These are phyloP conservation scores for Iguana delicatissima DNA, from an alignment of 2,797 vertebrate species.

Conservation along the genomic window DNA sequence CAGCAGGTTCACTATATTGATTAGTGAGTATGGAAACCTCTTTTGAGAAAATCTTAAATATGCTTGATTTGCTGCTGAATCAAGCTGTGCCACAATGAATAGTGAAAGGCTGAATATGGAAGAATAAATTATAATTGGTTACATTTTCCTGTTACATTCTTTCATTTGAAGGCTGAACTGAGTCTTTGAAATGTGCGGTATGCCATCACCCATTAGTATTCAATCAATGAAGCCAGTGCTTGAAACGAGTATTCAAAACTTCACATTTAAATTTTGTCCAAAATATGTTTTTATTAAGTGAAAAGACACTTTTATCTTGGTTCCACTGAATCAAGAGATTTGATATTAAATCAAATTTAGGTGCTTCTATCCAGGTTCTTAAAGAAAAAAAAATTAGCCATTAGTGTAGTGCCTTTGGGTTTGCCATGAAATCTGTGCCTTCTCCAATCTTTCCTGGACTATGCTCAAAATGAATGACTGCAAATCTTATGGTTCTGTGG, in stretches of 20 bases:
- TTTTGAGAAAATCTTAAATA: not conserved
- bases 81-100: not conserved
- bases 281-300: not conserved
- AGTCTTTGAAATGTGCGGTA: not conserved
- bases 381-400: slow-evolving; percentile 1
- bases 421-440: not conserved
- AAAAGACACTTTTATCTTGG: not conserved
- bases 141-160: not conserved
- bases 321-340: not conserved
- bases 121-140: not conserved
- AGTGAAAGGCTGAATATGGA: not conserved
- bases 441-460: not conserved
- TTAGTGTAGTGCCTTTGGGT: not conserved
- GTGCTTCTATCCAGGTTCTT: not conserved
- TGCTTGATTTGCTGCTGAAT: slow-evolving; percentile 3
- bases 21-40: not conserved
- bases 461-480: too few species aligned
- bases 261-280: not conserved
- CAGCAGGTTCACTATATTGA: not conserved
- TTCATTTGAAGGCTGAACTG: not conserved
- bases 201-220: not conserved
- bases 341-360: not conserved
- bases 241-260: slow-evolving; percentile 9
- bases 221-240: not conserved
- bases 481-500: not conserved